Evolutionary conservation across 2,113 vertebrate genomes (phyloP), one percentile per base, ranked within the genome.

Genomic region (Prunella fulvescens): DNA sequence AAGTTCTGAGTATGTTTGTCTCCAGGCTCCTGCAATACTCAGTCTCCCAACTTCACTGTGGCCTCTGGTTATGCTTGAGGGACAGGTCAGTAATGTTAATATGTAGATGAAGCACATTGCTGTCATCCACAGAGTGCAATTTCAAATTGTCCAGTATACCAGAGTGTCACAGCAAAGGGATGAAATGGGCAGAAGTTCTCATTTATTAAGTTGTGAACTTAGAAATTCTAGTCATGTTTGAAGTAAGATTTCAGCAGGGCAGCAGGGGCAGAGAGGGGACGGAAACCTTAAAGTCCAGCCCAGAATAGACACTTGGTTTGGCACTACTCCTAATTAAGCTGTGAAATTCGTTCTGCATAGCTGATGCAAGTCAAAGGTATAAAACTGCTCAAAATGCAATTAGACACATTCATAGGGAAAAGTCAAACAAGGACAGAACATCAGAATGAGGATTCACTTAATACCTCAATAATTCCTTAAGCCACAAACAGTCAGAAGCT

Each of bases 341-440:
- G 37, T 73, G 72, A 65, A 84, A 81, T 25, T 73, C 0, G 0
- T 80, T 95, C 72, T 18, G 25, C 0, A 0, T 70, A 70, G n/a
- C 81, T 84, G 54, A 74, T 66, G 25, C 39, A 90, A 93, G 60
- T 81, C 81, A 84, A 84, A 91, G 25, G n/a, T 78, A 70, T 45
- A 57, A 81, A 93, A 19, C 24, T 40, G 17, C 69, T 89, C 58
- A 81, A 84, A 95, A 81, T 87, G 47, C 81, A 81, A 66, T 87
- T 71, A 66, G 56, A 65, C 50, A 69, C 22, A 69, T 83, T 81
- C 84, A 53, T 9, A 81, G 37, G 44, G 17, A 86, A 79, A 86
- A 91, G 64, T 89, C 54, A 94, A 57, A 40, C 17, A 61, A 77
- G 64, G 45, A 73, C 64, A 86, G 64, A 73, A 61, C 13, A 23